A percentile compares a stretch with the other conserved stretches of the same genome.
phyloP scores from a whole-genome alignment of 2,113 vertebrate genomes.

The Alosa alosa region DNA sequence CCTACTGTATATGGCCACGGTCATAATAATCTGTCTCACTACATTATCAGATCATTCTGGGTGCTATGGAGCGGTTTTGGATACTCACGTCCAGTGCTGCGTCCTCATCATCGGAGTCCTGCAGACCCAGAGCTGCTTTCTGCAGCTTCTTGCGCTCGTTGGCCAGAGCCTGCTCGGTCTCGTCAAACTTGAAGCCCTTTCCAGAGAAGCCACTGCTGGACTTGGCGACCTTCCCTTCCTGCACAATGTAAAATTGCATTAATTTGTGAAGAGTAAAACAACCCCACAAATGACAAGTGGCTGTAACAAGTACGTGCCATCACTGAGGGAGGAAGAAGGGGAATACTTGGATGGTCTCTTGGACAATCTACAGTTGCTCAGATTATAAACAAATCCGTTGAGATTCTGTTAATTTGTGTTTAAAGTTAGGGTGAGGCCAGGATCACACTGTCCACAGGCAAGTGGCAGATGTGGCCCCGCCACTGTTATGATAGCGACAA shows the following conservation, averaged over 20 bases:
- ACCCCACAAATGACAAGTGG: not conserved
- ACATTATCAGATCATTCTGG: not conserved
- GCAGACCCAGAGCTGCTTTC: conserved; percentile 93
- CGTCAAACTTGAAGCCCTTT: conserved; percentile 98
- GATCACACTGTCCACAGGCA: too few species aligned
- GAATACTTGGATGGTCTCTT: not conserved
- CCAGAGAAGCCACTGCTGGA: conserved; percentile 99
- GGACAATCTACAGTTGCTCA: too few species aligned
- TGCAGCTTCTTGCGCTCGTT: conserved; percentile 98
- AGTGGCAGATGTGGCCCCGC: too few species aligned
- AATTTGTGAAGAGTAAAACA: not conserved
- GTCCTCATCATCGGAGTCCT: conserved; percentile 97
- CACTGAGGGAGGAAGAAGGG: not conserved
- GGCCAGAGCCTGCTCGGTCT: conserved; percentile 94
- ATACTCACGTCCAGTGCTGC: conserved; percentile 88
- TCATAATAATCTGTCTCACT: not conserved
- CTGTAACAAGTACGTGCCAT: not conserved
- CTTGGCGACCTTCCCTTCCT: conserved; percentile 95
- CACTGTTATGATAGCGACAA: too few species aligned
- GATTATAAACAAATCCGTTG: too few species aligned
- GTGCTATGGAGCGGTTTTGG: not conserved
- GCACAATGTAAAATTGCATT: conserved; percentile 33
- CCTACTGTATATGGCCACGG: too few species aligned
- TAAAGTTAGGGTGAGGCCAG: too few species aligned
- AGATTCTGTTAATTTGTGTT: too few species aligned